Percentiles rank a stretch among this genome's conserved stretches.
Evolutionary conservation across 2,888 invertebrate species (phyloP).

Genomic region (Euphydryas editha): DNA sequence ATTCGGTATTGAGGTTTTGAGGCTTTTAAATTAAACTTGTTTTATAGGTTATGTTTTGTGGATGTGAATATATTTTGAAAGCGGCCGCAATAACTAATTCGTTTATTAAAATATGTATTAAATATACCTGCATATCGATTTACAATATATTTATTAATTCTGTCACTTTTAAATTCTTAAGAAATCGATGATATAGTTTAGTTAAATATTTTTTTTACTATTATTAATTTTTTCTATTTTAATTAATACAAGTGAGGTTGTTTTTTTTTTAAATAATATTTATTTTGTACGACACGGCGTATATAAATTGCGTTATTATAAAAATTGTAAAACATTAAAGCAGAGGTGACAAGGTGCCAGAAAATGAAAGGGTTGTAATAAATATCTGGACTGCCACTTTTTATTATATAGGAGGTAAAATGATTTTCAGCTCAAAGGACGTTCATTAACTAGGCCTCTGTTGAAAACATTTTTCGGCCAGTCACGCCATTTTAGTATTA

Average conservation of each 20-base stretch:
- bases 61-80: neutral
- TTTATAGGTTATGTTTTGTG: neutral
- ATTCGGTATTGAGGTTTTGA: constrained; percentile 8
- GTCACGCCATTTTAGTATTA: constrained; percentile 8
- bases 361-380: neutral
- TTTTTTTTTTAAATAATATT: too few relatives aligned
- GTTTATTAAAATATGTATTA: neutral
- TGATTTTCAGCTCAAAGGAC: constrained; percentile 4
- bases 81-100: neutral
- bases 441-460: neutral
- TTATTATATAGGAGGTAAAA: constrained; percentile 1
- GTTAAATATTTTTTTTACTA: too few relatives aligned
- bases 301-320: neutral
- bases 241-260: too few relatives aligned
- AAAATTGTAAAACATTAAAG: neutral
- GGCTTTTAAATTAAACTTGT: constrained; percentile 11
- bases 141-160: too few relatives aligned
- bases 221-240: too few relatives aligned
- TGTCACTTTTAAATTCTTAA: too few relatives aligned
- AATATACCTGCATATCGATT: too few relatives aligned
- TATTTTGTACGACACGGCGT: neutral
- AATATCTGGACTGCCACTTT: neutral
- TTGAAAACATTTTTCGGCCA: constrained; percentile 11
- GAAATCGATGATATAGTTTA: too few relatives aligned
- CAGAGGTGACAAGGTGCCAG: neutral